Evolutionary conservation across 1,140 invertebrate genomes (phyloP), one percentile per base, ranked within the genome.

Genomic region (Reticulitermes speratus): DNA sequence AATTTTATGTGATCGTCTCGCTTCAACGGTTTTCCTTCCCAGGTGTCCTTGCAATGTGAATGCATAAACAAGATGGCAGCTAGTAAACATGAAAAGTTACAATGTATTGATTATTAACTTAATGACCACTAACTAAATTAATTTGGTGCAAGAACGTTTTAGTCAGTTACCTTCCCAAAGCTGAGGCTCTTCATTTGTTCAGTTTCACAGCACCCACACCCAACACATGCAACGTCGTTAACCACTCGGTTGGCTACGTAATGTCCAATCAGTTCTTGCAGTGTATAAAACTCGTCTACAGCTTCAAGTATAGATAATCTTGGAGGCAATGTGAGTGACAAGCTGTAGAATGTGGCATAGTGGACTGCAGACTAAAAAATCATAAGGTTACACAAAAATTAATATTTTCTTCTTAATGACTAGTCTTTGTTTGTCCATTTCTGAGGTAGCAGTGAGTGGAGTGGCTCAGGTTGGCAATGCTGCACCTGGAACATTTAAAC

Each of bases 21-120:
- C 92, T 99, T 99, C 87, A 95, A 94, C 48, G 95, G 93, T 81
- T 93, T 89, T 16, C 95, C 96, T 87, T 95, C 92, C 97, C 97
- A 98, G 82, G 95, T 94, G 96, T 97, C 87, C 97, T 93, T 75
- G 96, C 95, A 88, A 99, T 95, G 90, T 98, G 97, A 88, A 99
- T 93, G 91, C 97, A 97, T 85, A 98, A 91, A 90, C 95, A 96
- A 87, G 93, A 91, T 45, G 97, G 96, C 87, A 96, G 90, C 95
- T 86, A 52, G 23, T 45, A n/a, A 45, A 84, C 16, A 52, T n/a
- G 48, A n/a, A 59, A 52, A 9, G 23, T 6, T 44, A 25, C 19
- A 48, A 45, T 5, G 2, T 48, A 16, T 9, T 48, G 45, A 48
- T 48, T 48, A 48, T 9, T 48, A 48, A 48, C 14, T 48, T 16